Evolutionary conservation across 2,888 invertebrate genomes (phyloP), one percentile per base, ranked within the genome.

Genomic region (Chorisops tibialis): DNA sequence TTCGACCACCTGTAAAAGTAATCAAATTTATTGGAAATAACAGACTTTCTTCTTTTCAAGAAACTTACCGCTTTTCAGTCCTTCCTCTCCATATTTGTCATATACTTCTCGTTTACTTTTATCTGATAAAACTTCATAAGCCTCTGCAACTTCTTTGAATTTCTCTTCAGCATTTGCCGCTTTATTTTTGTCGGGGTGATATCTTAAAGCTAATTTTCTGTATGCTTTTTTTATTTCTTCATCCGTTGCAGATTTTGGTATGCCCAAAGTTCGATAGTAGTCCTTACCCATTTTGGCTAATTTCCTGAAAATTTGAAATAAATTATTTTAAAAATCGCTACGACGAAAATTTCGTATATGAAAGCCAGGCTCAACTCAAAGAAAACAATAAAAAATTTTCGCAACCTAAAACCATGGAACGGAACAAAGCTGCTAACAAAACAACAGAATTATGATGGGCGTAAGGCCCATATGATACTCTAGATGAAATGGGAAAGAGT

Each of bases 101-200:
- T 94, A 99, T 37, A 97, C 85, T 73, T 96, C 95, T 24, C 92
- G 86, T 78, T 97, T 96, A 80, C 93, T 96, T 75, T 94, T 88
- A 76, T 99, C 98, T 59, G 96, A 96, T 16, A 99, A 81, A 9
- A 96, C 94, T 77, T 96, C 99, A 75, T 99, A 99, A 0, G 99
- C 99, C 79, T 99, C 99, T 0, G 98, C 97, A 2, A 98, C 89
- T 79, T 97, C 91, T 76, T 94, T 97, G 78, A 97, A 97, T 72
- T 90, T 88, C 72, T 96, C 96, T 78, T 98, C 98, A 0, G 98
- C 98, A 65, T 93, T 94, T 16, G 94, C 79, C 2, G 90, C 83
- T 81, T 96, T 96, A 79, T 99, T 99, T 79, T 99, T 99, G 77
- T 99, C 99, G 22, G 99, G 99, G 81, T 99, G 99, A 80, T 93